phyloP scores from a whole-genome alignment of 2,113 vertebrate genomes.

The Psilopogon haemacephalus region DNA sequence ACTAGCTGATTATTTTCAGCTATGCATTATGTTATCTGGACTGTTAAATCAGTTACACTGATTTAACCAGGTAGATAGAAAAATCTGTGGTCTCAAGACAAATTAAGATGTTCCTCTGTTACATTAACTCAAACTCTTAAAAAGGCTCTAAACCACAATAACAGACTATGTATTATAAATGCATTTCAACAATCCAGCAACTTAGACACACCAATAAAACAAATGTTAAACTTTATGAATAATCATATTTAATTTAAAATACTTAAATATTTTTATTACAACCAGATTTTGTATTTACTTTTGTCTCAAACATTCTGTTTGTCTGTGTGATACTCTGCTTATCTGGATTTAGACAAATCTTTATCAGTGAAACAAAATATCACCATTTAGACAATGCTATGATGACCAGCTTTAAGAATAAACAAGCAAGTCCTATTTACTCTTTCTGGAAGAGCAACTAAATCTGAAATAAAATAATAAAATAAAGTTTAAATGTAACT shows the following conservation, averaged over 20 bases:
- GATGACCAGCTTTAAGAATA: neutral
- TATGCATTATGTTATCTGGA: neutral
- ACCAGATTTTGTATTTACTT: constrained; percentile 45
- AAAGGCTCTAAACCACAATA: neutral
- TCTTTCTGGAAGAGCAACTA: neutral
- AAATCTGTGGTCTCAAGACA: neutral
- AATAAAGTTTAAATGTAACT: neutral
- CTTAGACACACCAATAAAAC: constrained; percentile 14
- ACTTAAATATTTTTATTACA: constrained; percentile 44
- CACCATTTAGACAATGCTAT: neutral
- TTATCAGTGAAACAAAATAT: constrained; percentile 24
- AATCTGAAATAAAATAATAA: neutral
- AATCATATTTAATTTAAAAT: too few relatives aligned
- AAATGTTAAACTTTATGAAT: neutral
- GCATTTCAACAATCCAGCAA: constrained; percentile 17
- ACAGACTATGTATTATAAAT: neutral
- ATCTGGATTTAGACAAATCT: constrained; percentile 18
- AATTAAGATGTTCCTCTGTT: neutral
- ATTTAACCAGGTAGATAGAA: neutral
- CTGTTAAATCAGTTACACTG: neutral
- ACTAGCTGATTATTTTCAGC: neutral
- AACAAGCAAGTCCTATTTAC: neutral
- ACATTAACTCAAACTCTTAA: neutral
- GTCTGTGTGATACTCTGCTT: constrained; percentile 33
- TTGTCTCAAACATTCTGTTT: constrained; percentile 16